Percentiles rank a stretch among this genome's conserved stretches.
Evolutionary conservation across 2,797 vertebrate genomes (phyloP).

Genomic region (Alfaro cultratus): DNA sequence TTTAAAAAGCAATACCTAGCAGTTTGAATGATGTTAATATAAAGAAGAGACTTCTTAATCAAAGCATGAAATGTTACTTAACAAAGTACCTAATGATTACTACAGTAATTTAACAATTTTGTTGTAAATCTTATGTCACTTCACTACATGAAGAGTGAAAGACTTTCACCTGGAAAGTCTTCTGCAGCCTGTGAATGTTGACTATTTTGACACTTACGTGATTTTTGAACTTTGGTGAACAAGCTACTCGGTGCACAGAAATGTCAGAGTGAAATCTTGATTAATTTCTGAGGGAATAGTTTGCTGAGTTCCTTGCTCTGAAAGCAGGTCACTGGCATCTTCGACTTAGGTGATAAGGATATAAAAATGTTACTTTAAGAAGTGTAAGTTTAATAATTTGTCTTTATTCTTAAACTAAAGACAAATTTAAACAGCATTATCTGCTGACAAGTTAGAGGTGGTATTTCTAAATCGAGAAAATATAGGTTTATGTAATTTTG

Average conservation of each 20-base stretch:
- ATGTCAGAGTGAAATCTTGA: neutral
- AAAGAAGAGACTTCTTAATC: neutral
- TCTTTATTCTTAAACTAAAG: neutral
- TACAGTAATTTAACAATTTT: neutral
- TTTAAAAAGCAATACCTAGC: neutral
- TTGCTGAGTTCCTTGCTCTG: neutral
- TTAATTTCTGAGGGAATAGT: neutral
- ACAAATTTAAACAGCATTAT: neutral
- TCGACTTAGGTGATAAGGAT: neutral
- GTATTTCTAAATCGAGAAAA: neutral
- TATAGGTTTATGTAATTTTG: neutral
- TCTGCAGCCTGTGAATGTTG: neutral
- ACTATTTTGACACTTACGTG: neutral
- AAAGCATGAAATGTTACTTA: neutral
- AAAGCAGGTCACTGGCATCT: neutral
- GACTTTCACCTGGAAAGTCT: neutral
- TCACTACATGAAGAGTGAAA: neutral
- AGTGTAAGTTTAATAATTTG: neutral
- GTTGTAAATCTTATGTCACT: neutral
- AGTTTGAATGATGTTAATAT: neutral
- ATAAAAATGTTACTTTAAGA: neutral
- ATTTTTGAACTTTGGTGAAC: neutral
- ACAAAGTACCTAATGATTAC: neutral
- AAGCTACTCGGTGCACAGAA: neutral
- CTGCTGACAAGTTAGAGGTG: neutral